Conservation (phyloP, 2,888 invertebrate species). For the Phragmatobia fuliginosa region DNA sequence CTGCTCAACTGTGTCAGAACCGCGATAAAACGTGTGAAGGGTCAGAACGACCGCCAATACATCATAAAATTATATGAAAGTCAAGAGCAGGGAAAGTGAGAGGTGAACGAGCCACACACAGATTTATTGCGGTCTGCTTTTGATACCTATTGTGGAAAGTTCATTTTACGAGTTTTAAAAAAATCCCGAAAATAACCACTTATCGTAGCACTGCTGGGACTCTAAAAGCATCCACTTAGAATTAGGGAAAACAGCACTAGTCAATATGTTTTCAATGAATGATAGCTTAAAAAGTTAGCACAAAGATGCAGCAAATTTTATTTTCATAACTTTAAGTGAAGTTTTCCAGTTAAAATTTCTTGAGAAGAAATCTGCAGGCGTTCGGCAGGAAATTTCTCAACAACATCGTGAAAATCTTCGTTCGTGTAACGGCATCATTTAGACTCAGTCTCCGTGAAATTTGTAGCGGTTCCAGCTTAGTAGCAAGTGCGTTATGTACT, state of each 20-base stretch:
- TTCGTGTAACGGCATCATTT: constrained; percentile 70
- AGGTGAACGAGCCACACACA: constrained; percentile 75
- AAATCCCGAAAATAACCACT: constrained; percentile 74
- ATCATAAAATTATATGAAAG: constrained; percentile 87
- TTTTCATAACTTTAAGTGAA: constrained; percentile 34
- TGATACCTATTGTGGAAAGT: constrained; percentile 82
- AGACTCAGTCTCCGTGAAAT: constrained; percentile 80
- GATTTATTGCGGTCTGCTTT: constrained; percentile 84
- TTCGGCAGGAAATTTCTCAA: constrained; percentile 74
- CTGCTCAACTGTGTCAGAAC: constrained; percentile 64
- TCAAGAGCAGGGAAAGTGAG: constrained; percentile 83
- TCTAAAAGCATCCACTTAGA: constrained; percentile 46
- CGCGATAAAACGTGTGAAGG: constrained; percentile 83
- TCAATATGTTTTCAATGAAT: constrained; percentile 41
- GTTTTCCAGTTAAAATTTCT: constrained; percentile 37
- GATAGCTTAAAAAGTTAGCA: constrained; percentile 34
- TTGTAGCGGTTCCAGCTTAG: constrained; percentile 70
- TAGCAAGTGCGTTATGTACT: constrained; percentile 53
- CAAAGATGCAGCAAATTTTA: constrained; percentile 30
- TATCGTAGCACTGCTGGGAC: constrained; percentile 55
- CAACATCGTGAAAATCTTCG: constrained; percentile 70
- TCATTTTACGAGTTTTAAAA: constrained; percentile 74
- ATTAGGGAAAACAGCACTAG: constrained; percentile 21
- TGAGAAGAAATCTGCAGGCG: constrained; percentile 56
- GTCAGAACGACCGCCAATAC: constrained; percentile 82